Conservation (phyloP, 2,797 vertebrate species). For the Prionace glauca region DNA sequence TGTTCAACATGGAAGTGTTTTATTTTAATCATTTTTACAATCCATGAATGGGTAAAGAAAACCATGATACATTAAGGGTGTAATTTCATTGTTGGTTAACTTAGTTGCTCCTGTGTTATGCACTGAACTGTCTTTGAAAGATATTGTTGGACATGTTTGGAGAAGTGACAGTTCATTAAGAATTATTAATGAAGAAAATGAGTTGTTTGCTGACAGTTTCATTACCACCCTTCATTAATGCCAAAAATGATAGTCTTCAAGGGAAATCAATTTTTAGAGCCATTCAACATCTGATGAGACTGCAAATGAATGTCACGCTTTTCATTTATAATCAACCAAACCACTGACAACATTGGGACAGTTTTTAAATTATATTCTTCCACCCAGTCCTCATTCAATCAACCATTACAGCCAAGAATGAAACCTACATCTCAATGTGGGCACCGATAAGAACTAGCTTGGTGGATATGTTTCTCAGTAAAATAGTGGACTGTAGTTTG, state of each 20-base stretch:
- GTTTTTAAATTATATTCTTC: conserved; percentile 12
- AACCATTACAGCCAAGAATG: background rate
- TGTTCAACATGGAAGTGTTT: background rate
- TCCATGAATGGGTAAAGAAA: background rate
- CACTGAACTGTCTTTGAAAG: conserved; percentile 24
- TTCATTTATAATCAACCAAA: background rate
- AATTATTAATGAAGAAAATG: conserved; percentile 35
- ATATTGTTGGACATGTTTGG: conserved; percentile 27
- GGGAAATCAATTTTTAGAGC: conserved; percentile 31
- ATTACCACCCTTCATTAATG: conserved; percentile 32
- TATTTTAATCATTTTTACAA: background rate
- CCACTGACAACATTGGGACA: background rate
- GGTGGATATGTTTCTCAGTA: background rate
- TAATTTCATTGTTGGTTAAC: conserved; percentile 34
- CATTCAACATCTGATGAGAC: background rate
- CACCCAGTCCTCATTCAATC: background rate
- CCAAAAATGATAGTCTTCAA: conserved; percentile 33
- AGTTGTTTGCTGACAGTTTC: conserved; percentile 37
- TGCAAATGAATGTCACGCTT: conserved; percentile 32
- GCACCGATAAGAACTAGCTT: background rate
- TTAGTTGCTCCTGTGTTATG: background rate
- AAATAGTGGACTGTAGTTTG: background rate
- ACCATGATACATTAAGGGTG: background rate
- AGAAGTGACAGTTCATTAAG: conserved; percentile 35
- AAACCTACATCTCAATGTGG: background rate